phyloP scores from a whole-genome alignment of 1,140 invertebrate genomes.

The Tetramorium alpestre region DNA sequence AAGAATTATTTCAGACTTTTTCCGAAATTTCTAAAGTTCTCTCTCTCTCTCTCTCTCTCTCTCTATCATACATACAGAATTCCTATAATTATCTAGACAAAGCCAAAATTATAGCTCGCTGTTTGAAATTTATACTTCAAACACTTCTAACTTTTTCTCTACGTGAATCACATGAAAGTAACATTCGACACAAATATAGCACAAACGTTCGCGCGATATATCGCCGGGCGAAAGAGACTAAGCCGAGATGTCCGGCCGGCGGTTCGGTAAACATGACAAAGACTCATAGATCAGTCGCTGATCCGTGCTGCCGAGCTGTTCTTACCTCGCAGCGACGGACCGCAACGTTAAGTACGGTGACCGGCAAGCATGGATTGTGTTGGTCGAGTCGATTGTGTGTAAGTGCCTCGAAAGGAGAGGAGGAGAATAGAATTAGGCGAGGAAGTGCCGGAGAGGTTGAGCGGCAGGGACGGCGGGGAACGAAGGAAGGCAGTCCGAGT shows the following conservation, averaged over 20 bases:
- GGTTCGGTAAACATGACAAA: conserved; percentile 56
- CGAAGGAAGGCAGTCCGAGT: conserved; percentile 49
- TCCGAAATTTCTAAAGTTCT: neutral
- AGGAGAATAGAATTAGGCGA: neutral
- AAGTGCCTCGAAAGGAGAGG: conserved; percentile 60
- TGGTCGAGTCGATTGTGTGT: conserved; percentile 68
- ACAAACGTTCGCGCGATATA: conserved; percentile 23
- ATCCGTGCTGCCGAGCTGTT: conserved; percentile 57
- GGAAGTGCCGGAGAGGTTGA: conserved; percentile 48
- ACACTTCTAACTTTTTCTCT: neutral
- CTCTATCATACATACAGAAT: neutral
- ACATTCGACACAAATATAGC: conserved; percentile 2
- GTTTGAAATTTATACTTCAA: neutral
- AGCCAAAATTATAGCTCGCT: neutral
- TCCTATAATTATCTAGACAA: neutral
- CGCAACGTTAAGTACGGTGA: conserved; percentile 51
- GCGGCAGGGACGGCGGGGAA: conserved; percentile 39
- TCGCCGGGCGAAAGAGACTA: conserved; percentile 38
- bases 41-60: no score
- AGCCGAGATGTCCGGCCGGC: conserved; percentile 33
- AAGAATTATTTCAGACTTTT: neutral
- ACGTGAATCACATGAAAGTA: neutral
- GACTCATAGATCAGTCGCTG: conserved; percentile 57
- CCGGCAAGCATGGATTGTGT: conserved; percentile 49
- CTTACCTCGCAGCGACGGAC: conserved; percentile 40